phyloP scores from a whole-genome alignment of 1,140 invertebrate genomes.

The Drosophila seguyi region DNA sequence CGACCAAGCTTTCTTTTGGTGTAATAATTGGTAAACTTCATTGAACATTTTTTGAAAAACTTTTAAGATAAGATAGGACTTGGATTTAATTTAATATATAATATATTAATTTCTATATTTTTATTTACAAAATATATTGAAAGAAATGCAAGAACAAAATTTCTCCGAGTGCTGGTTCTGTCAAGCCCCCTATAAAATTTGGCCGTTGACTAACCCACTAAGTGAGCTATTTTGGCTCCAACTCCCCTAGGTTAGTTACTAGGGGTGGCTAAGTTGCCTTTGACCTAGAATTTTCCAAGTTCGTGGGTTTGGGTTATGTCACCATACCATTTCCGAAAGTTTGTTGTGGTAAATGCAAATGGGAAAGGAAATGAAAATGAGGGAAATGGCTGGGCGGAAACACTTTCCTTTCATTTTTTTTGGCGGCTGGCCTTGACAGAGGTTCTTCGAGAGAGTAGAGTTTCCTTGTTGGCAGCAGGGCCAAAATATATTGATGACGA shows the following conservation, averaged over 20 bases:
- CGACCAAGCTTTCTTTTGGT: no score
- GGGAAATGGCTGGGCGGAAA: slow-evolving; percentile 28
- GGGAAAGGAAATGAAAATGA: slow-evolving; percentile 21
- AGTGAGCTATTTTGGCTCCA: slow-evolving; percentile 33
- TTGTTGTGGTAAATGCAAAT: slow-evolving; percentile 48
- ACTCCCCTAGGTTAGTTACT: slow-evolving; percentile 17
- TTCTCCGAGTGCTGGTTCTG: slow-evolving; percentile 5
- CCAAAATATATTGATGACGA: slow-evolving; percentile 29
- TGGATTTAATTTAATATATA: no score
- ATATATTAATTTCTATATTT: background rate
- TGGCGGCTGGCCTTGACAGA: slow-evolving; percentile 31
- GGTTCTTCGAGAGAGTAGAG: slow-evolving; percentile 13
- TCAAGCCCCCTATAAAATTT: background rate
- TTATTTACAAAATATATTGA: background rate
- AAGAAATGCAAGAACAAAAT: background rate
- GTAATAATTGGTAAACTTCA: no score
- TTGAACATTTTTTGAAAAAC: background rate
- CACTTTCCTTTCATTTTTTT: slow-evolving; percentile 34
- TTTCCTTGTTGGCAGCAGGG: slow-evolving; percentile 8
- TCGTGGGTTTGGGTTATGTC: slow-evolving; percentile 38
- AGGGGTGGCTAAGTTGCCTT: slow-evolving; percentile 19
- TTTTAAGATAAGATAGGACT: background rate
- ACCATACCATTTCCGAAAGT: slow-evolving; percentile 19
- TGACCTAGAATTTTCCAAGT: slow-evolving; percentile 32
- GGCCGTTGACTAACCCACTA: slow-evolving; percentile 31